Evolutionary conservation across 2,888 invertebrate genomes (phyloP).

Genomic region (Aleiodes leptofemur): DNA sequence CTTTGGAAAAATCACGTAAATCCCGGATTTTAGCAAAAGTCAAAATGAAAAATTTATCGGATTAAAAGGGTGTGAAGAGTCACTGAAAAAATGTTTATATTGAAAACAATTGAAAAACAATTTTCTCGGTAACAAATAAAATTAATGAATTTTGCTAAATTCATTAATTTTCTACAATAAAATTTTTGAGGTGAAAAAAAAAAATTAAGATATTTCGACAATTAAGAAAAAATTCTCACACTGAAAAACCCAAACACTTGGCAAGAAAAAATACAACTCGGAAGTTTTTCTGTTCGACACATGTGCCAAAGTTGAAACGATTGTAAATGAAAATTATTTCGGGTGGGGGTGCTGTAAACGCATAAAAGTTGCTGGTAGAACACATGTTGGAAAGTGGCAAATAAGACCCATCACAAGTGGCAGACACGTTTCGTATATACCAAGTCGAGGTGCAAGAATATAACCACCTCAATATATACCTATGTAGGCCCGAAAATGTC

Average conservation of each 20-base stretch:
- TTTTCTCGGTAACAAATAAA: too few relatives aligned
- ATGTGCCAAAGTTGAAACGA: conserved; percentile 47
- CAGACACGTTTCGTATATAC: conserved; percentile 34
- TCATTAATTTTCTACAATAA: too few relatives aligned
- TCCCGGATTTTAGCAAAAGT: conserved; percentile 1
- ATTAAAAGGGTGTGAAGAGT: background rate
- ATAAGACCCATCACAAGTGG: conserved; percentile 42
- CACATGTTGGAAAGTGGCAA: conserved; percentile 49
- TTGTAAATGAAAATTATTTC: conserved; percentile 50
- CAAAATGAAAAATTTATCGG: conserved; percentile 10
- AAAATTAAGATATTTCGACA: background rate
- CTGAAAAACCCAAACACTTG: background rate
- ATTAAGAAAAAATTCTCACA: background rate
- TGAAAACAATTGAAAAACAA: background rate
- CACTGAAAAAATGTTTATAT: background rate
- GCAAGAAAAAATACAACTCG: background rate
- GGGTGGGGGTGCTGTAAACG: conserved; percentile 38
- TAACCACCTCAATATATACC: conserved; percentile 20
- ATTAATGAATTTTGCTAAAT: too few relatives aligned
- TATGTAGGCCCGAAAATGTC: conserved; percentile 17
- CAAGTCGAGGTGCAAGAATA: conserved; percentile 28
- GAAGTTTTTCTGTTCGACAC: conserved; percentile 45
- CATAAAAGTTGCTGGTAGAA: conserved; percentile 32
- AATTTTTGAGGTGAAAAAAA: too few relatives aligned
- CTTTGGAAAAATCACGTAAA: conserved; percentile 12